A percentile compares a stretch with the other conserved stretches of the same genome.
Conservation (phyloP, 1,140 invertebrate species). For the Papilio aristodemus region DNA sequence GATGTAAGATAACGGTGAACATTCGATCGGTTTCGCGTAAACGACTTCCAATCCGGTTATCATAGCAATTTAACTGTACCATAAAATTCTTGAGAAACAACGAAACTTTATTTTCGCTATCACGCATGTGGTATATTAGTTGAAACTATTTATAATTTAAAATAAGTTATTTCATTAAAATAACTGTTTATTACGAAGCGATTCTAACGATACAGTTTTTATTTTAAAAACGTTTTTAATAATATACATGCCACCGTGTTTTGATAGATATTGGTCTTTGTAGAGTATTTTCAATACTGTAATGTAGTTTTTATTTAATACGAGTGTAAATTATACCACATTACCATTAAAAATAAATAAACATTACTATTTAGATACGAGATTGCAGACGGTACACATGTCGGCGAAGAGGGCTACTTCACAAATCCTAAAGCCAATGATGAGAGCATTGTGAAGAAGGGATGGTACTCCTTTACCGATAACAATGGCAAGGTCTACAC, state of each 20-base stretch:
- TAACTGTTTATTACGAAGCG: slow-evolving; percentile 6
- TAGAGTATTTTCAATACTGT: too few relatives aligned
- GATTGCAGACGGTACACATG: slow-evolving; percentile 72
- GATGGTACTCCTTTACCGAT: slow-evolving; percentile 83
- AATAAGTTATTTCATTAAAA: not conserved
- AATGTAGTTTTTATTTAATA: too few relatives aligned
- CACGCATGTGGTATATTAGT: slow-evolving; percentile 3
- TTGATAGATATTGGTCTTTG: too few relatives aligned
- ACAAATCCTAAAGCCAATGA: slow-evolving; percentile 73
- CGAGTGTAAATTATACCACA: too few relatives aligned
- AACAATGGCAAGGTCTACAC: slow-evolving; percentile 83
- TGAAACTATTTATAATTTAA: not conserved
- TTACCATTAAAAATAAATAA: not conserved
- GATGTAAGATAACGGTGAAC: slow-evolving; percentile 58
- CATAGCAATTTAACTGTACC: slow-evolving; percentile 53
- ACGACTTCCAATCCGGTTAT: slow-evolving; percentile 52
- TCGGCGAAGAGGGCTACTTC: slow-evolving; percentile 76
- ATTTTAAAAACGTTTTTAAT: too few relatives aligned
- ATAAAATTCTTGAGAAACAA: slow-evolving; percentile 41
- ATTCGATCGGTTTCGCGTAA: slow-evolving; percentile 49
- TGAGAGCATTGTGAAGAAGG: slow-evolving; percentile 82
- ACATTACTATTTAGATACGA: slow-evolving; percentile 54
- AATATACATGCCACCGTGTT: too few relatives aligned
- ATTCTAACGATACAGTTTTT: too few relatives aligned
- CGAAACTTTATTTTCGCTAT: slow-evolving; percentile 48